Evolutionary conservation across 2,113 vertebrate species (phyloP).

Genomic region (Macaca nemestrina): DNA sequence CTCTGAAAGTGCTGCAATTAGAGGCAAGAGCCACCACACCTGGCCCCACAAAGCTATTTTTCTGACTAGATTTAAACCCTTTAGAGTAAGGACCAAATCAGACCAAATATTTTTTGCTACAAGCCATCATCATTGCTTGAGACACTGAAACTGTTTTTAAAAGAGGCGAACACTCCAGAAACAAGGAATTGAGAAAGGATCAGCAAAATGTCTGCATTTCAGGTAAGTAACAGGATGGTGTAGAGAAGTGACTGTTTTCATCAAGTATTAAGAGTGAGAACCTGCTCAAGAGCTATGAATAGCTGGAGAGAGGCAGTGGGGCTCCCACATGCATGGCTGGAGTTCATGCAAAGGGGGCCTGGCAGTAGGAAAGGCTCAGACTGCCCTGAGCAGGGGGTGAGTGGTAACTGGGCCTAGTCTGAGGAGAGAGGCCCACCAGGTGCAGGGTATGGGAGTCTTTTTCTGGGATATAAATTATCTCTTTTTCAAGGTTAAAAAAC

Average conservation of each 20-base stretch:
- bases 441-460: neutral
- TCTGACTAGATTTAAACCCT: too few relatives aligned
- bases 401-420: neutral
- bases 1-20: neutral
- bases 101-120: too few relatives aligned
- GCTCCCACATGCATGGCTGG: neutral
- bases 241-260: neutral
- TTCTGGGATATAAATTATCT: too few relatives aligned
- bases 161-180: neutral
- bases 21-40: neutral
- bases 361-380: neutral
- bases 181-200: neutral
- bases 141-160: neutral
- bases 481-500: too few relatives aligned
- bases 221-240: neutral
- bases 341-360: neutral
- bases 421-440: fast-evolving
- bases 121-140: neutral
- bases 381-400: neutral
- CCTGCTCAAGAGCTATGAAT: neutral
- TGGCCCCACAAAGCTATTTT: too few relatives aligned
- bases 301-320: neutral
- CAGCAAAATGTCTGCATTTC: neutral
- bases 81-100: too few relatives aligned
- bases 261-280: neutral